These are phyloP conservation scores for Coelopa pilipes DNA, from an alignment of 2,888 invertebrate genomes.

Conservation along the genomic window DNA sequence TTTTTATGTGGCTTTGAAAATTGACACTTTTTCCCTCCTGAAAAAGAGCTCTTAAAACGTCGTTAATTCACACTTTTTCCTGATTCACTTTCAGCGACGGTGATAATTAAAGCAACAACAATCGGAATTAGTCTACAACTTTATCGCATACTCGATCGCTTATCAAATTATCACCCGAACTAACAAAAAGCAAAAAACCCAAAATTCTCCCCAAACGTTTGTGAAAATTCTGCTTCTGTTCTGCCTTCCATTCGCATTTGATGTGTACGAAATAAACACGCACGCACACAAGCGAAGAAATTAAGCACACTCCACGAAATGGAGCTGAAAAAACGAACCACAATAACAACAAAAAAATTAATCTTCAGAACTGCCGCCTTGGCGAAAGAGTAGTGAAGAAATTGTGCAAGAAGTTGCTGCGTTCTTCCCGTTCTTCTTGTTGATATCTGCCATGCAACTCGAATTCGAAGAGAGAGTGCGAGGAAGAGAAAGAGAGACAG, in stretches of 20 bases:
- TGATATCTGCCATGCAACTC: background rate
- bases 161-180: slow-evolving; percentile 9
- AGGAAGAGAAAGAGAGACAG: background rate
- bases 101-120: no score
- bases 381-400: background rate
- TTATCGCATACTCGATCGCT: background rate
- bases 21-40: no score
- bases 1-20: no score
- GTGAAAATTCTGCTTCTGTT: background rate
- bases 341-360: background rate
- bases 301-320: background rate
- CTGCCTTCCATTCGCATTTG: background rate
- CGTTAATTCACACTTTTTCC: slow-evolving; percentile 2
- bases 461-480: background rate
- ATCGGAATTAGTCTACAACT: no score
- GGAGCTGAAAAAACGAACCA: slow-evolving; percentile 7
- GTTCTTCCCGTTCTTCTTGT: background rate
- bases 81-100: no score
- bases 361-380: no score
- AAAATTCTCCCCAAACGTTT: background rate
- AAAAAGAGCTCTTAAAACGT: background rate
- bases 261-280: slow-evolving; percentile 1
- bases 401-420: slow-evolving; percentile 3
- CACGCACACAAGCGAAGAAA: background rate
- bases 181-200: slow-evolving; percentile 2